Evolutionary conservation across 2,797 vertebrate genomes (phyloP), one percentile per base, ranked within the genome.

Genomic region (Galaxias olidus): DNA sequence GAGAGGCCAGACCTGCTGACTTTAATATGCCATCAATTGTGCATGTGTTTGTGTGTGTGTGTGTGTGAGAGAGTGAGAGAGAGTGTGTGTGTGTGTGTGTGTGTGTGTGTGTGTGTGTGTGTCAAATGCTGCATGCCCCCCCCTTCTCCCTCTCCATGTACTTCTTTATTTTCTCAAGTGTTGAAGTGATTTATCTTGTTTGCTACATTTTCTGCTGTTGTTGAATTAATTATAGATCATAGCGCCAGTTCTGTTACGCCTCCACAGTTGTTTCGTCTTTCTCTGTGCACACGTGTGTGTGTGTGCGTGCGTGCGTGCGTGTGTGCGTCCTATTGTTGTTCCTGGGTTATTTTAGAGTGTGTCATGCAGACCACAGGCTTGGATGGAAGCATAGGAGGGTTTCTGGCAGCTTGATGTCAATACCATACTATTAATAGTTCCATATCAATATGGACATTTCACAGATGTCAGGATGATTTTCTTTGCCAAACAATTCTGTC

Each of bases 141-240:
- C 6, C 53, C 9, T 41, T 41, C 30, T 5, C 14, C 1, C 30
- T 56, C 30, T 30, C 30, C 30, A 30, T 30, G 30, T 56, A 56
- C 41, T 56, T 41, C 12, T 56, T 41, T 56, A 56, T 56, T 56
- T 56, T 40, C 41, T 41, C 3, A n/a, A 56, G 20, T 41, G 41
- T 14, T 56, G 41, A 56, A 56, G 53, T 56, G 53, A 56, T 56
- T 56, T 56, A 56, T 56, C 20, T 55, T n/a, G 20, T 56, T 20
- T n/a, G 30, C 13, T 30, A 8, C 53, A 41, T 41, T 56, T 30
- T 56, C 51, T 20, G 20, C 51, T 19, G 51, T 18, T 53, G 51
- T n/a, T 18, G 53, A 42, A 56, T 56, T 56, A 56, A 56, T 56
- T 56, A 40, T 56, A 56, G 20, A 40, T 41, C 30, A 56, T 8